Evolutionary conservation across 2,113 vertebrate species (phyloP), one percentile per base, ranked within the genome.

Genomic region (Prietella phreatophila): DNA sequence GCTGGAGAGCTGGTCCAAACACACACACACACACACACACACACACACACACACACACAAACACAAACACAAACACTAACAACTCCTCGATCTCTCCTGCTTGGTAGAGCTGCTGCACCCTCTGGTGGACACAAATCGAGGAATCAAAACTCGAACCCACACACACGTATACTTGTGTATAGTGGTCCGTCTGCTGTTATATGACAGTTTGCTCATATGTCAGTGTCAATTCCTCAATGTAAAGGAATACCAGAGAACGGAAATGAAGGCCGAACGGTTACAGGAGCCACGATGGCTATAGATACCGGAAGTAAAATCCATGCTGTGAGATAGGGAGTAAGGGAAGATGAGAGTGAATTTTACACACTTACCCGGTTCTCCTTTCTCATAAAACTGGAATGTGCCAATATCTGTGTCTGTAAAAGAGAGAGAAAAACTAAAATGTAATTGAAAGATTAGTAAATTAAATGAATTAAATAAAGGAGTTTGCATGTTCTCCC

Each of bases 371-470:
- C 98, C 97, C 96, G 96, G 58, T 86, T 98, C 95, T 88, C 96
- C 97, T 95, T 97, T 98, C 92, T 97, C 97, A 81, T 95, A 95
- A 94, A 96, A 97, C 93, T 97, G 97, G 94, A 97, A 97, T 91
- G 96, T 95, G 86, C 97, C 98, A 91, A 97, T 97, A 93, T 99
- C 97, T 93, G 95, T 96, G 94, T 97, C 98, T 99, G 94, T 87
- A 91, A 84, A 56, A 85, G 82, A 94, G 93, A 93, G 93, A 88
- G 92, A n/a, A n/a, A n/a, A n/a, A n/a, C n/a, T n/a, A n/a, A n/a
- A n/a, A n/a, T n/a, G n/a, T n/a, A n/a, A n/a, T n/a, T n/a, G n/a
- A n/a, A n/a, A n/a, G n/a, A n/a, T n/a, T n/a, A n/a, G n/a, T n/a
- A n/a, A n/a, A n/a, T n/a, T n/a, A n/a, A n/a, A n/a, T n/a, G n/a